Evolutionary conservation across 2,888 invertebrate genomes (phyloP), one percentile per base, ranked within the genome.

Genomic region (Melikaiella ostensackeni): DNA sequence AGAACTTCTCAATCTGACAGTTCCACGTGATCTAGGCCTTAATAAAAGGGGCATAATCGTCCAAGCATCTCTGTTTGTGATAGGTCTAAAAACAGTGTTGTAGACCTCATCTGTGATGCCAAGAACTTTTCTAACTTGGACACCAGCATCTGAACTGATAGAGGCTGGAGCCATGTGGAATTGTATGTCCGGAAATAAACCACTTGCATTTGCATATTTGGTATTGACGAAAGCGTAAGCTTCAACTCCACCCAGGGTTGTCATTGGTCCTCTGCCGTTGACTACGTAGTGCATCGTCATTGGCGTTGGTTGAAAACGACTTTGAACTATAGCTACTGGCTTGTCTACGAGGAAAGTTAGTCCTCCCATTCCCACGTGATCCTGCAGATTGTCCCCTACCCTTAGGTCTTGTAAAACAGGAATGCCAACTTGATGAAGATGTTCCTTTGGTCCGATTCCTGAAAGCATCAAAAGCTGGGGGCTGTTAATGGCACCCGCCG

Each of bases 81-180:
- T 96, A 0, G 97, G 97, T 74, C 94, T 94, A 87, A 95, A 97
- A 13, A 97, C 96, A 1, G 95, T 94, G 86, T 97, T 94, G 88
- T 97, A 97, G 0, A 97, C 90, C 75, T 95, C 94, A 79, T 97
- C 97, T 57, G 96, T 96, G 0, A 97, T 91, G 0, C 97, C 97
- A 38, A 97, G 91, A 35, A 97, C 95, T 92, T 97, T 94, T 89
- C 94, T 92, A 0, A 96, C 95, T 88, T 97, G 93, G 75, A 94
- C 94, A 0, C 96, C 96, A 76, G 94, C 95, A 87, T 97, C 97
- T 0, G 97, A 96, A 78, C 95, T 95, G 59, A 97, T 95, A 0
- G 96, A 96, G 0, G 98, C 97, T 1, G 98, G 97, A 2, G 97
- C 97, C 95, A 98, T 97, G 88, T 98, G 98, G 86, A 98, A 96